A percentile compares a stretch with the other conserved stretches of the same genome.
Conservation (phyloP, 2,888 invertebrate genomes). For the Hybos culiciformis region DNA sequence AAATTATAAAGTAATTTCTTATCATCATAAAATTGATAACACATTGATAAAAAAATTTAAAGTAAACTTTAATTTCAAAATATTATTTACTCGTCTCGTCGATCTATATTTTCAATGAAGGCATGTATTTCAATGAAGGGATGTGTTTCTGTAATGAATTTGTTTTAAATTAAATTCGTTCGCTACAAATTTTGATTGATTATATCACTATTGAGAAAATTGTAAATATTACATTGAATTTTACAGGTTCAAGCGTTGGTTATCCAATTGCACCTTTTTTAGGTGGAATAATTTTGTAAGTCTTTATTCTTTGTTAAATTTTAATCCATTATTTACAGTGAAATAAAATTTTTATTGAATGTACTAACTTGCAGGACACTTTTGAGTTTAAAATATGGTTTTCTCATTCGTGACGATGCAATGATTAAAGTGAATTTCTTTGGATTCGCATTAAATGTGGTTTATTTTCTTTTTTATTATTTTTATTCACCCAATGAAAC, state of each 20-base stretch:
- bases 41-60: too few species aligned
- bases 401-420: slow-evolving; percentile 54
- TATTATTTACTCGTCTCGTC: too few species aligned
- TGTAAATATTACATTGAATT: too few species aligned
- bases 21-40: too few species aligned
- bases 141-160: too few species aligned
- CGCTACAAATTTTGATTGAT: too few species aligned
- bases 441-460: slow-evolving; percentile 52
- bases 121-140: too few species aligned
- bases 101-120: too few species aligned
- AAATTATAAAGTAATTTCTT: too few species aligned
- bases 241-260: slow-evolving; percentile 48
- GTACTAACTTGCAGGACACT: slow-evolving; percentile 42
- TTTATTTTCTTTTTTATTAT: slow-evolving; percentile 55
- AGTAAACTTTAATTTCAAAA: too few species aligned
- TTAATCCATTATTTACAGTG: slow-evolving; percentile 3
- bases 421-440: slow-evolving; percentile 68
- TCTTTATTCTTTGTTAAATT: slow-evolving; percentile 20
- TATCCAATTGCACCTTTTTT: slow-evolving; percentile 57
- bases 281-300: slow-evolving; percentile 66
- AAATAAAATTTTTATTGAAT: slow-evolving; percentile 1
- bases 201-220: too few species aligned
- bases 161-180: too few species aligned
- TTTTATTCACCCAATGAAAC: slow-evolving; percentile 43
- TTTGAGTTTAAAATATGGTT: slow-evolving; percentile 63